Evolutionary conservation across 2,888 invertebrate species (phyloP).

Genomic region (Balanococcus diminutus): DNA sequence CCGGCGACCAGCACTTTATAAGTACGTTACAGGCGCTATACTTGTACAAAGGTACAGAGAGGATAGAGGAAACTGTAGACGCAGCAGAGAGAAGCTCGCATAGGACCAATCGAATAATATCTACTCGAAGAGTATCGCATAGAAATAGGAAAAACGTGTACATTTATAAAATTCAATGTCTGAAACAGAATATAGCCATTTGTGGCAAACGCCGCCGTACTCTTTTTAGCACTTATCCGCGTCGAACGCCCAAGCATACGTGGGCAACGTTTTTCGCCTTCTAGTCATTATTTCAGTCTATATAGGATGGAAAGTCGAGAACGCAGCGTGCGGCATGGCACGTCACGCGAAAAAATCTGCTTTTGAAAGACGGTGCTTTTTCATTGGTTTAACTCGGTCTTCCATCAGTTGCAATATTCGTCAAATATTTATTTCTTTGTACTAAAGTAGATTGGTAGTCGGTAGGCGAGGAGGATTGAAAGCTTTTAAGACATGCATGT

Average conservation of each 20-base stretch:
- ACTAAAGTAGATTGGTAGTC: not conserved
- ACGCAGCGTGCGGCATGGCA: not conserved
- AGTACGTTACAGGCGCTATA: not conserved
- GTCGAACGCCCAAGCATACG: not conserved
- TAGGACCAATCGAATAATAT: not conserved
- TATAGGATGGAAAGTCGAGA: not conserved
- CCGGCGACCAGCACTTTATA: not conserved
- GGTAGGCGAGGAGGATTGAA: not conserved
- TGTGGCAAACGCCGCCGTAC: not conserved
- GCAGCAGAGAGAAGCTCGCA: not conserved
- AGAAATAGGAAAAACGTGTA: not conserved
- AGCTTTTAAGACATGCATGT: not conserved
- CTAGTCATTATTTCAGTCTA: not conserved
- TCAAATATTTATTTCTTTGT: conserved; percentile 24
- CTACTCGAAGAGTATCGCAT: not conserved
- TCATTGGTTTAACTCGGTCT: conserved; percentile 7
- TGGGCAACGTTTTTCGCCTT: not conserved
- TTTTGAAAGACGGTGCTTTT: conserved; percentile 22
- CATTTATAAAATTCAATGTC: conserved; percentile 25
- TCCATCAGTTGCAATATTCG: conserved; percentile 23
- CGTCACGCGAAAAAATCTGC: not conserved
- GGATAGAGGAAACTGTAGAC: too few species aligned
- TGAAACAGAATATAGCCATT: conserved; percentile 25
- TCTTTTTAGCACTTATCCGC: conserved; percentile 19
- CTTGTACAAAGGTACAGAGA: not conserved